Conservation (phyloP, 37 sponge, comb jelly and placozoan genomes). For the Axinella damicornis region DNA sequence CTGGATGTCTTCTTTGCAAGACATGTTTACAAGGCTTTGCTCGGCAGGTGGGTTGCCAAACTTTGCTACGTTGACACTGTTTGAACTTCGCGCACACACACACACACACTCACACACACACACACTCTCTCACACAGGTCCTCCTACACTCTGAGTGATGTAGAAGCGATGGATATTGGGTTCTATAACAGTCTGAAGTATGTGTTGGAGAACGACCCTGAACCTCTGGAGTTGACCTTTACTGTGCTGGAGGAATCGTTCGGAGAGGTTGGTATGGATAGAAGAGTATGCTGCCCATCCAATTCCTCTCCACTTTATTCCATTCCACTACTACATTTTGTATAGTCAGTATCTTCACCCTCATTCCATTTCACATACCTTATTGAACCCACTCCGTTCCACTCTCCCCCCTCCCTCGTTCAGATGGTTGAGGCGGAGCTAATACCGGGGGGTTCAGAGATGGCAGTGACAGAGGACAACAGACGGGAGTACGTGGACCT, state of each 20-base stretch:
- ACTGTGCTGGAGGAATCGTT: conserved; percentile 88
- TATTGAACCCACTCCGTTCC: neutral
- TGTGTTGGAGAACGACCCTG: conserved; percentile 81
- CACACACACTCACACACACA: neutral
- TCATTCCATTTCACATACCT: neutral
- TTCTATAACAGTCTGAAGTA: conserved; percentile 84
- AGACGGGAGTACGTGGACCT: conserved; percentile 86
- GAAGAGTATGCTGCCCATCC: no score
- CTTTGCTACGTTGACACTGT: no score
- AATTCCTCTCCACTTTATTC: no score
- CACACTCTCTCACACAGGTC: conserved; percentile 9
- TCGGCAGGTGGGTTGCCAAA: conserved; percentile 60
- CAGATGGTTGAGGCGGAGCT: conserved; percentile 71
- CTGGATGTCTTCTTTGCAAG: conserved; percentile 95
- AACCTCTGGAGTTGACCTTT: conserved; percentile 86
- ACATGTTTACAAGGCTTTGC: conserved; percentile 87
- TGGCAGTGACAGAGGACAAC: conserved; percentile 73
- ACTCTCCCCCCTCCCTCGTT: neutral
- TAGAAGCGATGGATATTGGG: conserved; percentile 82
- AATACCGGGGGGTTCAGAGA: conserved; percentile 61
- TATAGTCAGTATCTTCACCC: neutral
- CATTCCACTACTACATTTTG: neutral
- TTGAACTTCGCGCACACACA: no score
- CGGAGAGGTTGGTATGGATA: conserved; percentile 80
- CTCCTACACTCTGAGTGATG: conserved; percentile 61